Evolutionary conservation across 2,113 vertebrate species (phyloP).

Genomic region (Neolamprologus falcicula): DNA sequence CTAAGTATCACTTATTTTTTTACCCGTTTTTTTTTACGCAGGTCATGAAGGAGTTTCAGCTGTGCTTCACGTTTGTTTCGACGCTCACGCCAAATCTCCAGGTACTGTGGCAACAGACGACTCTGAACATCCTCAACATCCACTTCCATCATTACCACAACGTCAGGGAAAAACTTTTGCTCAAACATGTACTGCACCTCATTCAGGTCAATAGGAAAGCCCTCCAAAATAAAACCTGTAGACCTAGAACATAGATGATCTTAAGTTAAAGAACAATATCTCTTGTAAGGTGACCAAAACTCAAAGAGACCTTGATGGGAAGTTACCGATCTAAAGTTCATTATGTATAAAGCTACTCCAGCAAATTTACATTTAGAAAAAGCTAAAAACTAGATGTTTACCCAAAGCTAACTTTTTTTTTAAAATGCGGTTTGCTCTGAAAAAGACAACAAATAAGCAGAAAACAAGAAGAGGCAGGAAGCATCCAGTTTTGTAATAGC

Average conservation of each 20-base stretch:
- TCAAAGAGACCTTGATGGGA: background rate
- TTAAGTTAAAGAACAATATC: background rate
- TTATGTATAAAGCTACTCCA: background rate
- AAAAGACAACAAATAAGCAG: background rate
- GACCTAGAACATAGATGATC: conserved; percentile 68
- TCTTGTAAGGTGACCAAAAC: background rate
- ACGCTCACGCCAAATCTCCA: conserved; percentile 76
- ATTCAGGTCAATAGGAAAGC: conserved; percentile 77
- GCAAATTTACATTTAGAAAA: background rate
- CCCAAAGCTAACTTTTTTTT: background rate
- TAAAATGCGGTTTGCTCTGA: rapidly evolving
- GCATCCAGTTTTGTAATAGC: background rate
- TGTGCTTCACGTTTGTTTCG: conserved; percentile 53
- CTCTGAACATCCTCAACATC: conserved; percentile 71
- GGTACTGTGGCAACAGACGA: conserved; percentile 73
- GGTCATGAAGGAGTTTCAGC: conserved; percentile 64
- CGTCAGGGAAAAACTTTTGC: conserved; percentile 80
- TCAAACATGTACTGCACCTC: conserved; percentile 79
- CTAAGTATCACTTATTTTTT: background rate
- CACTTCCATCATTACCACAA: conserved; percentile 69
- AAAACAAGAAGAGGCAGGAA: background rate
- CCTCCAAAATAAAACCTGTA: conserved; percentile 89
- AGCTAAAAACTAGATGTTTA: background rate
- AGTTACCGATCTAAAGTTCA: background rate
- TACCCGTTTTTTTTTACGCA: conserved; percentile 76